These are phyloP conservation scores for Thunnus albacares DNA, from an alignment of 2,797 vertebrate genomes.

Conservation along the genomic window DNA sequence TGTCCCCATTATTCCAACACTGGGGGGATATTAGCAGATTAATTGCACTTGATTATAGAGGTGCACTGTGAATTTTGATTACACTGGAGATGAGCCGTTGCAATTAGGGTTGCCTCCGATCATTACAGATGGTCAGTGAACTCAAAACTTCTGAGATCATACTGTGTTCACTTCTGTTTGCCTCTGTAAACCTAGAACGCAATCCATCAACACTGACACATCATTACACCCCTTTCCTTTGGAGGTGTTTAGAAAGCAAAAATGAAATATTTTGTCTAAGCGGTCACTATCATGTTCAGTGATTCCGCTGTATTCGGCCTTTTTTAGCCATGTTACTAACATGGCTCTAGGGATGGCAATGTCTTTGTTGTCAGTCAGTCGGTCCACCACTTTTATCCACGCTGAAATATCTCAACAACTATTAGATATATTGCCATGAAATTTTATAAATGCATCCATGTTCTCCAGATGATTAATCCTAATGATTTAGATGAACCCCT, in stretches of 20 bases:
- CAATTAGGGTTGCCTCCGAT: constrained; percentile 56
- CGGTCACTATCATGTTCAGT: neutral
- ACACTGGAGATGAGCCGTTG: constrained; percentile 65
- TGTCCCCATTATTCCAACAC: constrained; percentile 82
- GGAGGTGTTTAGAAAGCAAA: constrained; percentile 3
- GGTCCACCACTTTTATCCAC: too few species aligned
- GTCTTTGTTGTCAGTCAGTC: neutral
- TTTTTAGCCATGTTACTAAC: neutral
- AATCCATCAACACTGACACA: constrained; percentile 29
- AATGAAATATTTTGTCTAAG: neutral
- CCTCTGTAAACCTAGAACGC: constrained; percentile 18
- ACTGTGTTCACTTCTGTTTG: constrained; percentile 34
- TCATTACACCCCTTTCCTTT: constrained; percentile 12
- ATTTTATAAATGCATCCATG: constrained; percentile 7
- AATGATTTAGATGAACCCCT: neutral
- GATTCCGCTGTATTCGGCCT: neutral
- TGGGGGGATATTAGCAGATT: constrained; percentile 85
- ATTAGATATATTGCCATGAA: neutral
- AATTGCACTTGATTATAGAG: constrained; percentile 84
- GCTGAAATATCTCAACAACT: too few species aligned
- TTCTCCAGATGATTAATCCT: neutral
- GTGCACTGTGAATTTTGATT: constrained; percentile 81
- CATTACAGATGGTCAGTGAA: constrained; percentile 65
- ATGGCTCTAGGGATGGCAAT: neutral
- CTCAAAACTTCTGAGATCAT: constrained; percentile 56